These are phyloP conservation scores for Scaptodrosophila latifasciaeformis DNA, from an alignment of 2,888 invertebrate species.

Conservation along the genomic window DNA sequence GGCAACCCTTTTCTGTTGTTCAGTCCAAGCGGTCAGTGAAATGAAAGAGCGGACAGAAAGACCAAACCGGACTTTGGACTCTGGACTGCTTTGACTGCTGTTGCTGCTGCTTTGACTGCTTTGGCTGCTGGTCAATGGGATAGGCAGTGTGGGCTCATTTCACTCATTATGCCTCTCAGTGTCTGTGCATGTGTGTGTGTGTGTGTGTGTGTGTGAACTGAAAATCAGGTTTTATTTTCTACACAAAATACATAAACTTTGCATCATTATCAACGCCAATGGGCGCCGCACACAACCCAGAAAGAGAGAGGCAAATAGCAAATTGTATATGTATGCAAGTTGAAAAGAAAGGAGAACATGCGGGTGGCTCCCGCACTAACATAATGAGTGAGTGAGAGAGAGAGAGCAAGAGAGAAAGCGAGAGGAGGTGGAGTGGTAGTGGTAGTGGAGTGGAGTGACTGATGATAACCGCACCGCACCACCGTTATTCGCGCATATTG, in stretches of 20 bases:
- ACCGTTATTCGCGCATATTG: slow-evolving; percentile 2
- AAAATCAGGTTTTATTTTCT: slow-evolving; percentile 69
- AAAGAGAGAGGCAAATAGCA: too few species aligned
- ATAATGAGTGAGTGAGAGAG: too few species aligned
- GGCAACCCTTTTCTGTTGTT: slow-evolving; percentile 26
- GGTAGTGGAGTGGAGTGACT: neutral
- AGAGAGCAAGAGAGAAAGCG: too few species aligned
- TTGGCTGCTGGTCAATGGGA: too few species aligned
- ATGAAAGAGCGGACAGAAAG: too few species aligned
- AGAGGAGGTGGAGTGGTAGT: neutral
- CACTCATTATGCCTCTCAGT: slow-evolving; percentile 53
- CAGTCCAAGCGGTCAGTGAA: too few species aligned
- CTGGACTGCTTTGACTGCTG: neutral
- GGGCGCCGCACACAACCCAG: slow-evolving; percentile 3
- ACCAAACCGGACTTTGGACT: too few species aligned
- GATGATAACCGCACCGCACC: neutral
- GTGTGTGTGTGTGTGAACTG: slow-evolving; percentile 40
- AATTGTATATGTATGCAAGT: too few species aligned
- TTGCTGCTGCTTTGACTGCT: neutral
- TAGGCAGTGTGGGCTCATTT: slow-evolving; percentile 22
- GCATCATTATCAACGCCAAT: slow-evolving; percentile 58
- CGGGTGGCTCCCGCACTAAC: too few species aligned
- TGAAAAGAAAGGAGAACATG: too few species aligned
- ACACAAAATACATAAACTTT: slow-evolving; percentile 73
- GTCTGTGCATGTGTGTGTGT: slow-evolving; percentile 12